Conservation (phyloP, 2,113 vertebrate species). For the Gasterosteus nipponicus region DNA sequence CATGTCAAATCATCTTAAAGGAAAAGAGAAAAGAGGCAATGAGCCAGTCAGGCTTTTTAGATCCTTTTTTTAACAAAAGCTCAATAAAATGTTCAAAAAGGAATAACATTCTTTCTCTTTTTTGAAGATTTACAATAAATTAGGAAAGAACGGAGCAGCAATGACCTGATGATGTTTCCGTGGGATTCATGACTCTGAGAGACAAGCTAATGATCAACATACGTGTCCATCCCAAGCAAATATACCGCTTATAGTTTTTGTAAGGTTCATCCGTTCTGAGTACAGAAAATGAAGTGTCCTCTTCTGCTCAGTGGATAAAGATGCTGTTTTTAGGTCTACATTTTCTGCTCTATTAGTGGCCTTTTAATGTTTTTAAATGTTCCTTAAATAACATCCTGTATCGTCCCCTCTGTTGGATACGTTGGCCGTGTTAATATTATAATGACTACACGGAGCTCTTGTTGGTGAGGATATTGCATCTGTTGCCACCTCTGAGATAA, state of each 20-base stretch:
- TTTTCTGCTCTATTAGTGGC: no score
- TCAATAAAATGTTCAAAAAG: neutral
- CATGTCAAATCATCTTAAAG: neutral
- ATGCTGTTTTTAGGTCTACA: no score
- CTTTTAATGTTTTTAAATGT: no score
- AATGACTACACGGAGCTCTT: neutral
- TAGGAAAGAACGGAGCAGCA: neutral
- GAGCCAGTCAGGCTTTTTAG: neutral
- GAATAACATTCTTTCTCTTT: neutral
- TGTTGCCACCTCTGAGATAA: neutral
- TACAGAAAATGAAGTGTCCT: no score
- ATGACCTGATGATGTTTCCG: neutral
- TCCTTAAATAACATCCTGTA: no score
- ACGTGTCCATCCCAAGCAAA: no score
- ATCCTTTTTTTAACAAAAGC: neutral
- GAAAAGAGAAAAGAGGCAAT: neutral
- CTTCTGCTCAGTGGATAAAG: conserved; percentile 4
- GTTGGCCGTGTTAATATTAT: neutral
- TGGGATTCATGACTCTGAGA: conserved; percentile 5
- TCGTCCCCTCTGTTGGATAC: neutral
- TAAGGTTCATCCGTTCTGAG: no score
- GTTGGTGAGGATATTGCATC: neutral
- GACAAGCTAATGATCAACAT: neutral
- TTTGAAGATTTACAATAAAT: neutral
- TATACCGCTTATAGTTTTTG: no score